These are phyloP conservation scores for Brachirus orientalis DNA, from an alignment of 2,113 vertebrate genomes.

Conservation along the genomic window DNA sequence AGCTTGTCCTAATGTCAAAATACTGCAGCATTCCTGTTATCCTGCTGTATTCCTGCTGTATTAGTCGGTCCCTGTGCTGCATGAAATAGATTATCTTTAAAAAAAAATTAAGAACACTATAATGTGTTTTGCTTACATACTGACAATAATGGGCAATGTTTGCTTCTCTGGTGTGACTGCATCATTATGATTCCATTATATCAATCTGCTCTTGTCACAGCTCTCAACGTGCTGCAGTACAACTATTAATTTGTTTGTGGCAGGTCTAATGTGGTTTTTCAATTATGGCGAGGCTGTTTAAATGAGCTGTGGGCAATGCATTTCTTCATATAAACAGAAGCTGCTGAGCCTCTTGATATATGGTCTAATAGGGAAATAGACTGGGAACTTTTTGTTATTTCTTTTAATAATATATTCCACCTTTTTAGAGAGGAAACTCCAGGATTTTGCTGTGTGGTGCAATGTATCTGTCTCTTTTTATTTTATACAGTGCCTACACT, in stretches of 20 bases:
- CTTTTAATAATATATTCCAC: constrained; percentile 6
- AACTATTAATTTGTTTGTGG: neutral
- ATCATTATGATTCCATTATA: neutral
- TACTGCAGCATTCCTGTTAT: no score
- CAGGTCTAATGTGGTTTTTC: neutral
- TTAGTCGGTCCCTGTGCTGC: neutral
- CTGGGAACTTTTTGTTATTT: constrained; percentile 8
- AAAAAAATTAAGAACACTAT: no score
- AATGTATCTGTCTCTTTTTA: neutral
- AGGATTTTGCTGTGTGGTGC: constrained; percentile 7
- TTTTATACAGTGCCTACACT: neutral
- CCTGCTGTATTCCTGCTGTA: no score
- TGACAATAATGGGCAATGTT: neutral
- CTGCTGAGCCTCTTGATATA: neutral
- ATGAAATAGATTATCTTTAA: neutral
- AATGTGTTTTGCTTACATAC: neutral
- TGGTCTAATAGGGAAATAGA: neutral
- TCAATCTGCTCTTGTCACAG: neutral
- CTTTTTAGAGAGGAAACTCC: neutral
- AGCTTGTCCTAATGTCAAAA: no score
- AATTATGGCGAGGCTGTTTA: neutral
- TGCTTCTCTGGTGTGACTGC: neutral
- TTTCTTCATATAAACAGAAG: neutral
- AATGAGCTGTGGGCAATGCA: neutral
- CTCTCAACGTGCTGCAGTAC: neutral